These are phyloP conservation scores for Grus americana DNA, from an alignment of 2,113 vertebrate species.

Conservation along the genomic window DNA sequence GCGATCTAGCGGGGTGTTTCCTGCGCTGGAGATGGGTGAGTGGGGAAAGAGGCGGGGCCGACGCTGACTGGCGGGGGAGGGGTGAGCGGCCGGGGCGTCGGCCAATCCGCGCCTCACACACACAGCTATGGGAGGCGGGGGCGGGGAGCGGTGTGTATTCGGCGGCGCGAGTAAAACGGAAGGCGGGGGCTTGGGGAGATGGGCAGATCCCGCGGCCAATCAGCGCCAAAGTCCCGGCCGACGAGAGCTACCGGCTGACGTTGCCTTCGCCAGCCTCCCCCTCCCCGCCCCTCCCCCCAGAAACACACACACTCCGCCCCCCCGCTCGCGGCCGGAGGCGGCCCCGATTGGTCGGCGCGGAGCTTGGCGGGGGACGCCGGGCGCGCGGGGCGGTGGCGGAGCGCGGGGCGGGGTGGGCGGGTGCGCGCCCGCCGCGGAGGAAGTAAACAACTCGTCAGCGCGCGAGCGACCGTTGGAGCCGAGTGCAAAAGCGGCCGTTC, in stretches of 20 bases:
- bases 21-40: background rate
- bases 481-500: background rate
- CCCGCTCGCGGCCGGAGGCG: background rate
- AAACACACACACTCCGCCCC: too few species aligned
- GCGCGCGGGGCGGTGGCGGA: background rate
- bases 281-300: too few species aligned
- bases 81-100: background rate
- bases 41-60: background rate
- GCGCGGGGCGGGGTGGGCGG: background rate
- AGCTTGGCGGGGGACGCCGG: background rate
- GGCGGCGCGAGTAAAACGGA: background rate
- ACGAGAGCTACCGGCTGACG: background rate
- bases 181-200: background rate
- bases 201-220: background rate
- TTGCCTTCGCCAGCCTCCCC: background rate
- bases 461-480: background rate
- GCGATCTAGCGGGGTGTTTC: background rate
- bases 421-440: background rate
- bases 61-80: background rate
- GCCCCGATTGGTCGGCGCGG: background rate
- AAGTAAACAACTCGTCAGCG: slow-evolving; percentile 41
- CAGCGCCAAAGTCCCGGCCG: background rate
- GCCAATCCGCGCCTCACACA: slow-evolving; percentile 38
- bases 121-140: background rate
- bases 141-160: background rate